These are phyloP conservation scores for Psittacus erithacus DNA, from an alignment of 2,113 vertebrate species.

Conservation along the genomic window DNA sequence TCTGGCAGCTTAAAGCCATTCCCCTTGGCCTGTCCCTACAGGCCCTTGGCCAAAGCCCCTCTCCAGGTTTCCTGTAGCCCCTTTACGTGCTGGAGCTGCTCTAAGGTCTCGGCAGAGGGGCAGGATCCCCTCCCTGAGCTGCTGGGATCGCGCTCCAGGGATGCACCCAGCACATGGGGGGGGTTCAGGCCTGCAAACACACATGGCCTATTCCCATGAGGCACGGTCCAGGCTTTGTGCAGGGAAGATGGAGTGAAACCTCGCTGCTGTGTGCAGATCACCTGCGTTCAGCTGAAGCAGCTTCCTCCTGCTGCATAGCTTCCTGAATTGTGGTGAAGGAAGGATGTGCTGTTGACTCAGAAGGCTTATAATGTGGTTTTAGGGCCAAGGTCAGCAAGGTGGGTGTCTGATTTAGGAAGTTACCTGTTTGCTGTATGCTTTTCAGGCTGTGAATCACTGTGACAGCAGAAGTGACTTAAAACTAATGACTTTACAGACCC, in stretches of 20 bases:
- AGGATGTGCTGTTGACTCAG: constrained; percentile 31
- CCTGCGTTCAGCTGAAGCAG: background rate
- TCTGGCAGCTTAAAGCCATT: background rate
- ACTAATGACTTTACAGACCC: background rate
- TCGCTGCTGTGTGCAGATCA: background rate
- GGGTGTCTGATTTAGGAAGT: background rate
- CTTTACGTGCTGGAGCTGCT: background rate
- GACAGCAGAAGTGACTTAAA: background rate
- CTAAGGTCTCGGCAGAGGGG: background rate
- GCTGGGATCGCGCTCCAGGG: background rate
- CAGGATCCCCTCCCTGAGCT: background rate
- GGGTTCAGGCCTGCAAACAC: background rate
- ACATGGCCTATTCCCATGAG: background rate
- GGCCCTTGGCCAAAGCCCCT: background rate
- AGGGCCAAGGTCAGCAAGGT: background rate
- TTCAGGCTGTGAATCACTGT: background rate
- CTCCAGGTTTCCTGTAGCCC: background rate
- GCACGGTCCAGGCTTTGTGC: background rate
- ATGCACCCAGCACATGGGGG: background rate
- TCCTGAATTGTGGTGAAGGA: background rate
- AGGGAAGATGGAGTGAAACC: background rate
- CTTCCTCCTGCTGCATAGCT: background rate
- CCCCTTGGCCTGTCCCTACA: background rate
- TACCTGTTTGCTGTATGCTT: rapidly evolving
- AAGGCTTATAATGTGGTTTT: background rate